Percentiles rank a stretch among this genome's conserved stretches.
Conservation (phyloP, 64 coral and sea anemone genomes). For the Stichodactyla mertensii region DNA sequence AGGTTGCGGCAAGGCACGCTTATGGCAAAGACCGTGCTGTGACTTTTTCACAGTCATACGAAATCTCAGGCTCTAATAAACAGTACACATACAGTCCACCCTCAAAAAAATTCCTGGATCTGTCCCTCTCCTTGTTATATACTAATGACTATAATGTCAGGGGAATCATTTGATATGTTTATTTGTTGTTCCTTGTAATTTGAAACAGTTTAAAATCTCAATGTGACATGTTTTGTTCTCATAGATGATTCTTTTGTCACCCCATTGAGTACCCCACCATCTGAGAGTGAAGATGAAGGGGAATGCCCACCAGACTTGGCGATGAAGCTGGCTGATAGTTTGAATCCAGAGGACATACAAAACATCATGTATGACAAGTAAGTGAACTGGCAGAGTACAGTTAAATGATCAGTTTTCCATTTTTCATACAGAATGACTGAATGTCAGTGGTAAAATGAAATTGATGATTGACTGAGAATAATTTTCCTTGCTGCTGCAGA, state of each 20-base stretch:
- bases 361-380: conserved; percentile 41
- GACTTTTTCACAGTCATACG: no score
- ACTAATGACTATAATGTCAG: no score
- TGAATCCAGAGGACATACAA: conserved; percentile 47
- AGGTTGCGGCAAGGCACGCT: no score
- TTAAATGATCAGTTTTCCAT: not conserved
- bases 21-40: no score
- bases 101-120: no score
- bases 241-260: conserved; percentile 89
- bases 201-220: not conserved
- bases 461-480: not conserved
- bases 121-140: no score
- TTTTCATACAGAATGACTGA: no score
- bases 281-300: conserved; percentile 36
- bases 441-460: no score
- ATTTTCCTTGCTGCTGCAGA: conserved; percentile 20
- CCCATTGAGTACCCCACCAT: conserved; percentile 81
- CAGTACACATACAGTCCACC: no score
- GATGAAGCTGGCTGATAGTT: conserved; percentile 40
- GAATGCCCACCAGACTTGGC: conserved; percentile 14
- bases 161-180: no score
- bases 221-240: not conserved
- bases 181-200: no score
- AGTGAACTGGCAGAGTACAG: not conserved
- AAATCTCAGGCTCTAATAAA: no score